Percentiles rank a stretch among this genome's conserved stretches.
Conservation (phyloP, 2,888 invertebrate species). For the Ochropleura plecta region DNA sequence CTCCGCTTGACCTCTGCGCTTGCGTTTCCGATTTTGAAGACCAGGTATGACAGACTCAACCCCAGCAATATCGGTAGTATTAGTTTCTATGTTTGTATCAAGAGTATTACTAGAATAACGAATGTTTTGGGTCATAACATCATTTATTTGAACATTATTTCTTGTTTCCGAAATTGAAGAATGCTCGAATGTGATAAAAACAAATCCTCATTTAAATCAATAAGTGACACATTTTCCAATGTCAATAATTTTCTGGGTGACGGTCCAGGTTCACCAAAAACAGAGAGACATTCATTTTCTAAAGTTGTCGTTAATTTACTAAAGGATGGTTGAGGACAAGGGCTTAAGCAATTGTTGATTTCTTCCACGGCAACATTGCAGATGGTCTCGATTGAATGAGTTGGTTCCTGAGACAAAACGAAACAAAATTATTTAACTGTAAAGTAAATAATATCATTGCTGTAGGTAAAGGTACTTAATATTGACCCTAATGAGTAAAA, state of each 20-base stretch:
- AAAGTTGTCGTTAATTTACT: slow-evolving; percentile 19
- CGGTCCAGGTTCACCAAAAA: slow-evolving; percentile 20
- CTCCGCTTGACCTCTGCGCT: slow-evolving; percentile 49
- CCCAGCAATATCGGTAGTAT: slow-evolving; percentile 42
- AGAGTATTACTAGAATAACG: slow-evolving; percentile 16
- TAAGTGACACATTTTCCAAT: slow-evolving; percentile 21
- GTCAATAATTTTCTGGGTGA: slow-evolving; percentile 21
- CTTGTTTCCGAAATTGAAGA: slow-evolving; percentile 9
- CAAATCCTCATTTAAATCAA: slow-evolving; percentile 25
- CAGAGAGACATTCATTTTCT: slow-evolving; percentile 24
- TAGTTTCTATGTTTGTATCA: slow-evolving; percentile 30
- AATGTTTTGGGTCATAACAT: slow-evolving; percentile 21
- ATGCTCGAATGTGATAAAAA: slow-evolving; percentile 22
- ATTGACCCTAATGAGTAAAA: too few species aligned
- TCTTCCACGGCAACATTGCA: slow-evolving; percentile 24
- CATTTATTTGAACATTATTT: slow-evolving; percentile 18
- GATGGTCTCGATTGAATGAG: slow-evolving; percentile 18
- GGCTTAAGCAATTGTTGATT: slow-evolving; percentile 29
- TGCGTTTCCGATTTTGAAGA: slow-evolving; percentile 52
- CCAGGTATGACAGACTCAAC: slow-evolving; percentile 38
- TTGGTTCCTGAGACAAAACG: slow-evolving; percentile 9
- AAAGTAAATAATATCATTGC: too few species aligned
- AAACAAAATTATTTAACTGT: too few species aligned
- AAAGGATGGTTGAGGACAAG: slow-evolving; percentile 26
- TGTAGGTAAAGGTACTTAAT: too few species aligned